Evolutionary conservation across 1,140 invertebrate species (phyloP).

Genomic region (Zaprionus camerounensis): DNA sequence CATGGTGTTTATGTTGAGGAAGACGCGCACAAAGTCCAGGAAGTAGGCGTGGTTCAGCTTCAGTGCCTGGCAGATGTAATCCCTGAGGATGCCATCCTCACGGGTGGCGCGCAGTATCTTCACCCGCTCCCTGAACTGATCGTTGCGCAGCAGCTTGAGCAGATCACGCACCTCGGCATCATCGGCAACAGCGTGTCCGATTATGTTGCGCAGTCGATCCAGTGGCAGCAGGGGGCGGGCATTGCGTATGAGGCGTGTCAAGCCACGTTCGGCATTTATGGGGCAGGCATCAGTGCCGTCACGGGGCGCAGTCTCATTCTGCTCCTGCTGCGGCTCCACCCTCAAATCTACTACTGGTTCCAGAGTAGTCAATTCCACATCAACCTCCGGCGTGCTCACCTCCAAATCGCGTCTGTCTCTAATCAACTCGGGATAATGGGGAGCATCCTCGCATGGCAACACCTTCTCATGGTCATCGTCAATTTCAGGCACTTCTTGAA

Average conservation of each 20-base stretch:
- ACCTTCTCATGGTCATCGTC: not conserved
- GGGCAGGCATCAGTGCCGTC: slow-evolving; percentile 47
- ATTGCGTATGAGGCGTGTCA: slow-evolving; percentile 52
- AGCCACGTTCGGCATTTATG: slow-evolving; percentile 28
- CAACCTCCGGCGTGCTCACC: not conserved
- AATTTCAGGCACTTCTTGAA: too few species aligned
- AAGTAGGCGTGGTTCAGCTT: slow-evolving; percentile 54
- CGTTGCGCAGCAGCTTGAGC: slow-evolving; percentile 41
- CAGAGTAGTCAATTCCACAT: not conserved
- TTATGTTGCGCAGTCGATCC: slow-evolving; percentile 48
- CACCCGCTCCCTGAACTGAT: slow-evolving; percentile 39
- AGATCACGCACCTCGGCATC: slow-evolving; percentile 50
- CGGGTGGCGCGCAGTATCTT: slow-evolving; percentile 36
- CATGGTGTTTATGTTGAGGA: slow-evolving; percentile 42
- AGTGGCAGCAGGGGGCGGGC: slow-evolving; percentile 52
- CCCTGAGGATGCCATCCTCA: slow-evolving; percentile 41
- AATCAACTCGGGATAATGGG: not conserved
- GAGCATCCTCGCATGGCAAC: too few species aligned
- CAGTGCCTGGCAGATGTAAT: slow-evolving; percentile 48
- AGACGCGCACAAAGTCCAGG: slow-evolving; percentile 41
- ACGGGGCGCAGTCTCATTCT: slow-evolving; percentile 6
- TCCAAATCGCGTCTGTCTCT: slow-evolving; percentile 17
- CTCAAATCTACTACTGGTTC: not conserved
- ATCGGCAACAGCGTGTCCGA: slow-evolving; percentile 56
- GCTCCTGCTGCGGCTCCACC: not conserved